A percentile compares a stretch with the other conserved stretches of the same genome.
Evolutionary conservation across 2,888 invertebrate genomes (phyloP).

Genomic region (Acrobasis suavella): DNA sequence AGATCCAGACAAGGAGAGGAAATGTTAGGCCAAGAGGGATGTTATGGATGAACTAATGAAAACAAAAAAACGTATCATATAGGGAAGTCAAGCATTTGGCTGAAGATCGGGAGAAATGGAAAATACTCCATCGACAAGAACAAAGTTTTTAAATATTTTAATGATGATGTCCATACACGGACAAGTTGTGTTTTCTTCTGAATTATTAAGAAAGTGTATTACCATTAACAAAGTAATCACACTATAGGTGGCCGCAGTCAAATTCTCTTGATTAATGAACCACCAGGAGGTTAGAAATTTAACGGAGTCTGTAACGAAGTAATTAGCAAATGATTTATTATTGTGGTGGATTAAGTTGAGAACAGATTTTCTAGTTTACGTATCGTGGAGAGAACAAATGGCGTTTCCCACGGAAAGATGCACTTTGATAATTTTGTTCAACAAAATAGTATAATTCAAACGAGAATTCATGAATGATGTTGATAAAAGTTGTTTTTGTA

Average conservation of each 20-base stretch:
- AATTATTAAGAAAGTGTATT: slow-evolving; percentile 28
- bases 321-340: slow-evolving; percentile 33
- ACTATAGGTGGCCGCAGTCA: slow-evolving; percentile 27
- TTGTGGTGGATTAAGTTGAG: background rate
- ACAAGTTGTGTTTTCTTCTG: background rate
- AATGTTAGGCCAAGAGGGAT: too few relatives aligned
- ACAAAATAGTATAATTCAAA: background rate
- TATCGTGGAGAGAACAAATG: background rate
- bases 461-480: background rate
- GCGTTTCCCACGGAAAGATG: background rate
- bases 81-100: too few relatives aligned
- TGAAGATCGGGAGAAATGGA: too few relatives aligned
- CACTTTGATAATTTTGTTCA: too few relatives aligned
- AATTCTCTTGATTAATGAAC: slow-evolving; percentile 34
- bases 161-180: background rate
- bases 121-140: too few relatives aligned
- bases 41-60: background rate
- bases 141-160: too few relatives aligned
- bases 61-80: background rate
- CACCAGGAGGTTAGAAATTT: slow-evolving; percentile 33
- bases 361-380: slow-evolving; percentile 3
- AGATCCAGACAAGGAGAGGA: too few relatives aligned
- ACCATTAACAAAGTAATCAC: slow-evolving; percentile 31
- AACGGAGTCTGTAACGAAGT: slow-evolving; percentile 31
- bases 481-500: too few relatives aligned